Evolutionary conservation across 1,140 invertebrate species (phyloP), one percentile per base, ranked within the genome.

Genomic region (Leptinotarsa texana): DNA sequence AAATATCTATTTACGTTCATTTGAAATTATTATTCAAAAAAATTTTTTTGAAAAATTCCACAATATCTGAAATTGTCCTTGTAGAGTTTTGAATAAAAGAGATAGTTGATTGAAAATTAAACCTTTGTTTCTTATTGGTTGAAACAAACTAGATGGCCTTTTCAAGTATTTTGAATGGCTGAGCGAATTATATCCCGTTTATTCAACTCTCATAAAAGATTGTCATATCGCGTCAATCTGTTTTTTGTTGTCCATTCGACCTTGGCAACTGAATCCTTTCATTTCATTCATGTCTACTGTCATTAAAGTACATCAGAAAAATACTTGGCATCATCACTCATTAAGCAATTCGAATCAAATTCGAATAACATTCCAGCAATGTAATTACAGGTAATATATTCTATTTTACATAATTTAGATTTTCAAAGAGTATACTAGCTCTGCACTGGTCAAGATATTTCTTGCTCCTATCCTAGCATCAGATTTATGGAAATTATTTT

Each of bases 361-460:
- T 57, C n/a, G n/a, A 15, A 57, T 57, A 57, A 18, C 51, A 57
- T 57, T 57, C 51, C 13, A 42, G 15, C 51, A 18, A 57, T 57
- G n/a, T 57, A 57, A 57, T 57, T 57, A n/a, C n/a, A 57, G 51
- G 17, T 57, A 57, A 57, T 57, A 6, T 57, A 57, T n/a, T 57
- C 51, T 57, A 57, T 18, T 57, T 57, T 57, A 57, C 51, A 57
- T 57, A 57, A 57, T 57, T 57, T 18, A 17, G 17, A 57, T 57
- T 17, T 15, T 18, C 51, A 18, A 42, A 42, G 51, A 57, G 51
- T 57, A n/a, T 17, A 57, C 17, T n/a, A n/a, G 51, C 51, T 57
- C n/a, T 57, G 51, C 51, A 57, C 33, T 57, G 51, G 51, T 57
- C 51, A 57, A 57, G 51, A 57, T 11, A 42, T 15, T 57, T n/a